Conservation (phyloP, 1,140 invertebrate genomes). For the Cataglyphis hispanica region DNA sequence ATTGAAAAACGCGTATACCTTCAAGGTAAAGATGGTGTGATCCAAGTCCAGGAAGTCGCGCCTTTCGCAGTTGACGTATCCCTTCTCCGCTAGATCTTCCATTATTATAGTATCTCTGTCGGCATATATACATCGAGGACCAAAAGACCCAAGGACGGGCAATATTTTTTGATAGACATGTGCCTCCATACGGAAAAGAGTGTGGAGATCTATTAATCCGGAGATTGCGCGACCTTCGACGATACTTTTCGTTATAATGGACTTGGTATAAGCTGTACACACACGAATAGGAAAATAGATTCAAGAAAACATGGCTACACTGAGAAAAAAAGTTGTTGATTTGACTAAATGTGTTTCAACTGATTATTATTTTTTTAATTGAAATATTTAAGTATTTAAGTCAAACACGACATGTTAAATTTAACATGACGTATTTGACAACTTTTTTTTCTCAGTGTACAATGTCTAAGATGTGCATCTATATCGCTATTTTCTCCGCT, state of each 20-base stretch:
- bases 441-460: no score
- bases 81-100: conserved; percentile 81
- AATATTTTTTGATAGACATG: conserved; percentile 76
- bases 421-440: no score
- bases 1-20: conserved; percentile 31
- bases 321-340: no score
- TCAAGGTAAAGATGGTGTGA: conserved; percentile 67
- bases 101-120: conserved; percentile 80
- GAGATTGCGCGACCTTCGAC: conserved; percentile 18
- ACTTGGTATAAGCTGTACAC: conserved; percentile 74
- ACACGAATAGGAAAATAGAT: conserved; percentile 30
- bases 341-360: no score
- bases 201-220: conserved; percentile 53
- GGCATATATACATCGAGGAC: conserved; percentile 75
- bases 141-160: conserved; percentile 69
- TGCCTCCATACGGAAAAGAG: conserved; percentile 78
- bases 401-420: no score
- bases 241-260: conserved; percentile 77
- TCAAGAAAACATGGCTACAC: conserved; percentile 26
- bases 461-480: no score
- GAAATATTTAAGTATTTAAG: no score
- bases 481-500: background rate
- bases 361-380: no score
- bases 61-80: conserved; percentile 79
- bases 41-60: conserved; percentile 79